Conservation (phyloP, 2,888 invertebrate genomes). For the Marasmarcha lunaedactyla region DNA sequence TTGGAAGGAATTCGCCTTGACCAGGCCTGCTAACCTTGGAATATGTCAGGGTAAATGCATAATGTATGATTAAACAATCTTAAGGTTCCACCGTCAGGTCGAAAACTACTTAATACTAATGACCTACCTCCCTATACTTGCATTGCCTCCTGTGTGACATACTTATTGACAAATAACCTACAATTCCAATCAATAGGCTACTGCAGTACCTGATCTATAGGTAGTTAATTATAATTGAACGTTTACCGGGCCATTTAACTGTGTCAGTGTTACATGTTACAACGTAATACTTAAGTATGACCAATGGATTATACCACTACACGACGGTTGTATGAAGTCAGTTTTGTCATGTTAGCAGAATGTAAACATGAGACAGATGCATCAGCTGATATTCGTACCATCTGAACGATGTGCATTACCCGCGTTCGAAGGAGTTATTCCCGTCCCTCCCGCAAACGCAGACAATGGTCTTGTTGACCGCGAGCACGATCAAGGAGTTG, state of each 20-base stretch:
- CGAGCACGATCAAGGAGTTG: slow-evolving; percentile 64
- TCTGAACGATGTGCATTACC: slow-evolving; percentile 48
- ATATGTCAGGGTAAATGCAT: slow-evolving; percentile 11
- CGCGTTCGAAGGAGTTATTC: slow-evolving; percentile 63
- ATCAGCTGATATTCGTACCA: slow-evolving; percentile 27
- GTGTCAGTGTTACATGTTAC: not conserved
- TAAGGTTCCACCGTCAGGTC: no score
- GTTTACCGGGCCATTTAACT: not conserved
- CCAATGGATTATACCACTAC: no score
- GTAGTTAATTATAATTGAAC: not conserved
- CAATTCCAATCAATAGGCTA: no score
- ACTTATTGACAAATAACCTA: no score
- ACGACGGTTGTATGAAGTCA: no score
- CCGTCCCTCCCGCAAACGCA: slow-evolving; percentile 63
- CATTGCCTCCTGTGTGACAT: no score
- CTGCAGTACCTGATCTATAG: no score
- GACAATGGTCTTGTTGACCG: slow-evolving; percentile 65
- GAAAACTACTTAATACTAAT: no score
- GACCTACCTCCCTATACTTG: no score
- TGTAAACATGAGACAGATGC: slow-evolving; percentile 19
- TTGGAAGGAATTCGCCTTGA: slow-evolving; percentile 45
- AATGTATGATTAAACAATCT: no score
- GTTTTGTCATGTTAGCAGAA: no score
- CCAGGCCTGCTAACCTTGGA: slow-evolving; percentile 43
- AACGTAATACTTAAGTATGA: not conserved